A percentile compares a stretch with the other conserved stretches of the same genome.
Conservation (phyloP, 1,140 invertebrate species). For the Aphaenogaster rudis region DNA sequence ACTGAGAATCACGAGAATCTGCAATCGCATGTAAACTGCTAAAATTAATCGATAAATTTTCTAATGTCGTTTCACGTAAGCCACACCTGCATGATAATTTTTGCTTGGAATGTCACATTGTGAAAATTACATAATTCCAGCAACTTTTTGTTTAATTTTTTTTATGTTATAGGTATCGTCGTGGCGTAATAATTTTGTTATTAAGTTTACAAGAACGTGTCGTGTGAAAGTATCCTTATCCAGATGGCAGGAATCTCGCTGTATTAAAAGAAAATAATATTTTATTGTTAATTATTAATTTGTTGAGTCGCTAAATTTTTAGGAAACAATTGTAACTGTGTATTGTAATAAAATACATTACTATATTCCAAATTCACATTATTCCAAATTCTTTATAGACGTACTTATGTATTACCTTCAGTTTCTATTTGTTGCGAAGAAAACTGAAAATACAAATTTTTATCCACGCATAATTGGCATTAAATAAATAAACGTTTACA, state of each 20-base stretch:
- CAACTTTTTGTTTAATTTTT: conserved; percentile 10
- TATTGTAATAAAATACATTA: conserved; percentile 23
- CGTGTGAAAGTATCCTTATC: not conserved
- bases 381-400: conserved; percentile 21
- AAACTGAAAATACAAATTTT: not conserved
- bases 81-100: not conserved
- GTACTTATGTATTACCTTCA: not conserved
- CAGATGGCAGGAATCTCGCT: conserved; percentile 12
- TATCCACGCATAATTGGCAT: conserved; percentile 32
- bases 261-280: not conserved
- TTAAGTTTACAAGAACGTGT: not conserved
- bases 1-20: not conserved
- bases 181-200: conserved; percentile 6
- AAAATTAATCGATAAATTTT: conserved; percentile 17
- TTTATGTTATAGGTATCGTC: conserved; percentile 41
- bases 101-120: not conserved
- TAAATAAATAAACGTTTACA: conserved; percentile 46
- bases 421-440: not conserved
- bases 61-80: conserved; percentile 9
- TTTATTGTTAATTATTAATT: conserved; percentile 7
- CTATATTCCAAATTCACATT: conserved; percentile 10
- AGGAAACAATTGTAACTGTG: not conserved
- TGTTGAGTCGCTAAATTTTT: not conserved
- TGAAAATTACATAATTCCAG: not conserved
- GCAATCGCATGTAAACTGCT: not conserved